Base-by-base conservation (phyloP, 2,888 invertebrate genomes). In the Limnephilus auricula region DNA sequence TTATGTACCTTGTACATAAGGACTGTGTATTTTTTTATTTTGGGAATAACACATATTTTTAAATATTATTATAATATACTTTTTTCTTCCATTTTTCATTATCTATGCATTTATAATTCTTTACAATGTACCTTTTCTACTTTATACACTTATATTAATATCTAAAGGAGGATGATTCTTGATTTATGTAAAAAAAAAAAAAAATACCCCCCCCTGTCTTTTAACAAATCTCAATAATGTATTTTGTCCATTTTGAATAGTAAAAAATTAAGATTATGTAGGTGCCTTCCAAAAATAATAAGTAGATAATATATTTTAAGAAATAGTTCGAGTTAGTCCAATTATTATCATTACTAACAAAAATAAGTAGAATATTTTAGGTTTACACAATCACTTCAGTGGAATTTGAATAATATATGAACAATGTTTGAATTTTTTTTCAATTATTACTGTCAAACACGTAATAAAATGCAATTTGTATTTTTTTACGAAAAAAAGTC, bases 281-380 rank as follows among this genome's bases (percentile, higher is more conserved):
- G 45, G 79, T 88, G 79, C 87, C 65, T 88, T 88, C 79, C 50
- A 65, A 87, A 87, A 87, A 32, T 87, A 84, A 84, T 84, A 84
- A 65, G 25, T 65, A 65, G 80, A 15, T 18, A 31, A 15, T 18
- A 31, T 82, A 34, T 34, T 82, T 82, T 34, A 32, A 25, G 34
- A 34, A 82, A 82, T 32, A 82, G 65, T 65, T 25, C n/a, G 65
- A 65, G 65, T 65, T 25, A 65, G 83, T 83, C 83, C 83, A 83
- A 80, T 83, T 83, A 83, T 32, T 65, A 65, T 65, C 65, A 65
- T 25, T 65, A 65, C 5, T 65, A 65, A 65, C n/a, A 25, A 65
- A 50, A 65, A 5, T 65, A 65, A 65, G 25, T 25, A 65, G 65
- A 65, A 65, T 65, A 65, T 65, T 65, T 25, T 25, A 65, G 65